These are phyloP conservation scores for Macroglossus sobrinus DNA, from an alignment of 2,113 vertebrate species.

Conservation along the genomic window DNA sequence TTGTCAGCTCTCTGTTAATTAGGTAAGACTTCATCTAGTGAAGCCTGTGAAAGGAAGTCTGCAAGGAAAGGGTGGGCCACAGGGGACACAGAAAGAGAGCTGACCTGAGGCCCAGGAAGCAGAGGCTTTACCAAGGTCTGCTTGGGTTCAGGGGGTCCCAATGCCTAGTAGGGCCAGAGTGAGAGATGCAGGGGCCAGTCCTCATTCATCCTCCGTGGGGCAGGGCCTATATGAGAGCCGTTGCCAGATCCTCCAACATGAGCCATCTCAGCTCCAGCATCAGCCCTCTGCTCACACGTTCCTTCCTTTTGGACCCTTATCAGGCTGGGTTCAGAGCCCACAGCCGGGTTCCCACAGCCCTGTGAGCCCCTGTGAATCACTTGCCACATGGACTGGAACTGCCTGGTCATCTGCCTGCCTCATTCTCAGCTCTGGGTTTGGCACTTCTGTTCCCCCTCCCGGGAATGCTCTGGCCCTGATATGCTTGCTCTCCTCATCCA, in stretches of 20 bases:
- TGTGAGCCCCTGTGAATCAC: neutral
- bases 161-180: neutral
- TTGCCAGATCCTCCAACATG: neutral
- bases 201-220: fast-evolving
- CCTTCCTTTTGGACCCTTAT: neutral
- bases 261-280: neutral
- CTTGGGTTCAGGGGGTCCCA: neutral
- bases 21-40: conserved; percentile 71
- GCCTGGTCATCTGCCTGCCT: neutral
- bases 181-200: neutral
- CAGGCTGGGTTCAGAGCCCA: neutral
- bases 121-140: neutral
- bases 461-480: neutral
- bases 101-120: neutral
- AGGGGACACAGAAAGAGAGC: conserved; percentile 11
- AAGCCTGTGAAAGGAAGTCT: conserved; percentile 69
- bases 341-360: neutral
- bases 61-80: conserved; percentile 8
- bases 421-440: neutral
- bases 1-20: conserved; percentile 73
- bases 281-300: neutral
- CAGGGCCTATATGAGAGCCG: neutral
- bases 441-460: neutral
- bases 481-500: neutral
- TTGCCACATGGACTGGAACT: fast-evolving